Evolutionary conservation across 37 sponge, comb jelly and placozoan genomes (phyloP).

Genomic region (Eunapius fragilis): DNA sequence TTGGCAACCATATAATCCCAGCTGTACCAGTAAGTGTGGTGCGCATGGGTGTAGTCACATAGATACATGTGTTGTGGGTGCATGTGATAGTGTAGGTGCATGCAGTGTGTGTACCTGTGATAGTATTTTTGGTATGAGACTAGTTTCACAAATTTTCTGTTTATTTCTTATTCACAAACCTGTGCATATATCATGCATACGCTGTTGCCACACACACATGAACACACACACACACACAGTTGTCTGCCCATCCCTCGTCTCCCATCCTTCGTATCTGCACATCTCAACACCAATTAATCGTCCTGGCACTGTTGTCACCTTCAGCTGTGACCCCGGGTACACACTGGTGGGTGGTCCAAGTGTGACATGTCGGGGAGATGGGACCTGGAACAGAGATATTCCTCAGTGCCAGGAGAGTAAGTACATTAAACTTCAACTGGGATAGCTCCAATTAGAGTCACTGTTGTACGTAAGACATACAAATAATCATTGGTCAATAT

Average conservation of each 20-base stretch:
- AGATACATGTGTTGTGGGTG: neutral
- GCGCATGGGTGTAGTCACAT: neutral
- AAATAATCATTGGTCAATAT: no score
- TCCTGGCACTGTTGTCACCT: slow-evolving; percentile 8
- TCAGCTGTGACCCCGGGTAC: slow-evolving; percentile 11
- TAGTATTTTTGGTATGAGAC: neutral
- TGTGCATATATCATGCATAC: no score
- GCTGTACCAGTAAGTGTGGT: slow-evolving; percentile 2
- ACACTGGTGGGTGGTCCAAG: slow-evolving; percentile 2
- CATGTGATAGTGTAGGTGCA: no score
- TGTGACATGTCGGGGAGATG: slow-evolving; percentile 6
- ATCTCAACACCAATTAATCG: neutral
- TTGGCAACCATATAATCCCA: slow-evolving; percentile 1
- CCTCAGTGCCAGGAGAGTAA: slow-evolving; percentile 1
- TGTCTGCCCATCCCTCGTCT: neutral
- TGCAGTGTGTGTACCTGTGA: neutral
- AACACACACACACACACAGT: neutral
- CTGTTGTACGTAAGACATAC: no score
- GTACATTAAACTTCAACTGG: neutral
- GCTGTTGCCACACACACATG: no score
- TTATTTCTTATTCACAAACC: no score
- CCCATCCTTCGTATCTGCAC: neutral
- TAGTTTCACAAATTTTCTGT: no score
- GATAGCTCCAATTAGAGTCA: no score
- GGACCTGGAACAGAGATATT: neutral